Conservation (phyloP, 1,140 invertebrate genomes). For the Cydia pomonella region DNA sequence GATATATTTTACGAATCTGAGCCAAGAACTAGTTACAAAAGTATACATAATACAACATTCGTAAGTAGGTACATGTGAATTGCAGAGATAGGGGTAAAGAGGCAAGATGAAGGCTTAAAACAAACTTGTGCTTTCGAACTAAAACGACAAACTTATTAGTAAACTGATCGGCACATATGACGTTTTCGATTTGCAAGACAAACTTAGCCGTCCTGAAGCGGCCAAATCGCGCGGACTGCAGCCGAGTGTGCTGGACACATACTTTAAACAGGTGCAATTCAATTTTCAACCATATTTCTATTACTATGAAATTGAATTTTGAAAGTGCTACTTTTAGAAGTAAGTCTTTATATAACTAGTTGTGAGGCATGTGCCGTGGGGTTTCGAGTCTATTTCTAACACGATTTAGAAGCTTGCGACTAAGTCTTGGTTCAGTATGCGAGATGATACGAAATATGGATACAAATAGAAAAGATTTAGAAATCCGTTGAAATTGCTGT, state of each 20-base stretch:
- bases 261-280: conserved; percentile 3
- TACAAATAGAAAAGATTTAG: neutral
- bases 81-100: neutral
- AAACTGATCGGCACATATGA: neutral
- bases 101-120: conserved; percentile 1
- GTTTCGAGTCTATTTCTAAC: conserved; percentile 5
- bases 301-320: neutral
- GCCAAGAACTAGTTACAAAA: neutral
- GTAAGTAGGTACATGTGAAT: neutral
- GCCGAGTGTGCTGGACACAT: neutral
- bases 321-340: neutral
- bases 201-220: conserved; percentile 3
- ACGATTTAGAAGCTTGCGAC: conserved; percentile 18
- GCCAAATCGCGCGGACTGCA: conserved; percentile 5
- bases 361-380: neutral
- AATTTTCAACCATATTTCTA: neutral
- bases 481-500: neutral
- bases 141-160: neutral
- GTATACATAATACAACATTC: neutral
- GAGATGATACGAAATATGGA: neutral
- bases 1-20: neutral
- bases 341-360: neutral
- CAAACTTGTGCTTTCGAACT: neutral
- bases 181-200: neutral
- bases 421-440: neutral